phyloP scores from a whole-genome alignment of 2,797 vertebrate genomes.

The Cichlasoma orientale region DNA sequence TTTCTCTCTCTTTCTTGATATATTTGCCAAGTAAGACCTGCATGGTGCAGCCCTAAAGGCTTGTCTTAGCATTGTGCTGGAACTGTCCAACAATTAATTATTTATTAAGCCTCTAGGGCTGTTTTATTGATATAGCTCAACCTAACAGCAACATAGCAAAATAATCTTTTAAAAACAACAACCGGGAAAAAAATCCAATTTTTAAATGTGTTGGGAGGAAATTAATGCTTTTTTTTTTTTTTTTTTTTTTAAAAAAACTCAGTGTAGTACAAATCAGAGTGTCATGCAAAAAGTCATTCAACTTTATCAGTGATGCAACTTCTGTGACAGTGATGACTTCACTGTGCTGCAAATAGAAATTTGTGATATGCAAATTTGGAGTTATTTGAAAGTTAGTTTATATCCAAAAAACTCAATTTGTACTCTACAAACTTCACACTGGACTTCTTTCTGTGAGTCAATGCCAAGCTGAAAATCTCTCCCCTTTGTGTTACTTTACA shows the following conservation, averaged over 20 bases:
- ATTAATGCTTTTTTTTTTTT: neutral
- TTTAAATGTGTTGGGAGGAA: neutral
- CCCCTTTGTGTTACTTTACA: constrained; percentile 48
- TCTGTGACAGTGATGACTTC: neutral
- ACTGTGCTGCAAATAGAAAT: neutral
- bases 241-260: neutral
- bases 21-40: too few species aligned
- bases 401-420: neutral
- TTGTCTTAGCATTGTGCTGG: neutral
- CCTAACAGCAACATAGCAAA: neutral
- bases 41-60: too few species aligned
- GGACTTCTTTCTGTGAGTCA: neutral
- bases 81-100: neutral
- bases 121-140: neutral
- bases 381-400: neutral
- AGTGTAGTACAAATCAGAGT: neutral
- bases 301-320: constrained; percentile 6
- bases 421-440: neutral
- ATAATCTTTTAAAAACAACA: neutral
- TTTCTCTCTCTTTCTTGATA: too few species aligned
- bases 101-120: neutral
- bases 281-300: neutral
- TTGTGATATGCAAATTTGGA: neutral
- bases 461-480: constrained; percentile 9
- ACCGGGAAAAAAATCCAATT: neutral